Conservation (phyloP, 2,113 vertebrate species). For the Dendrocopos noguchii region DNA sequence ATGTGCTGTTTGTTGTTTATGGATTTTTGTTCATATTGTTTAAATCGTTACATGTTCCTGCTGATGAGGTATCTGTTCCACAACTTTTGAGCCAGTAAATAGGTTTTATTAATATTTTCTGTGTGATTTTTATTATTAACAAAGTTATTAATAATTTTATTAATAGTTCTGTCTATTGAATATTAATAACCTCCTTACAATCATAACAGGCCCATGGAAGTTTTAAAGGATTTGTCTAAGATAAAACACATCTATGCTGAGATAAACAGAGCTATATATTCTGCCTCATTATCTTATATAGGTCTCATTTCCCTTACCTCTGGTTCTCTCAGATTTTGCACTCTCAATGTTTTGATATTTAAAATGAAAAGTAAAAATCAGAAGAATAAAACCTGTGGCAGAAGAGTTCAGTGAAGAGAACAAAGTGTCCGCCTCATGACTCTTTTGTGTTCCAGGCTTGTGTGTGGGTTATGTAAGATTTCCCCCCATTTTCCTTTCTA, state of each 20-base stretch:
- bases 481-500: not conserved
- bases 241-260: not conserved
- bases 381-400: not conserved
- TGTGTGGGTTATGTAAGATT: not conserved
- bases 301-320: not conserved
- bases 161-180: no score
- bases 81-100: no score
- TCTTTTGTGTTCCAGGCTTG: not conserved
- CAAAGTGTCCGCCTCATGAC: not conserved
- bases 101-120: no score
- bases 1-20: no score
- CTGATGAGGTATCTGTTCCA: no score
- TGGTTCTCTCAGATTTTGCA: not conserved
- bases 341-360: not conserved
- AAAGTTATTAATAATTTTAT: no score
- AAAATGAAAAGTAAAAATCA: not conserved
- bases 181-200: no score
- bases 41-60: no score
- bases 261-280: not conserved
- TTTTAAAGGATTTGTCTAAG: not conserved
- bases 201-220: not conserved
- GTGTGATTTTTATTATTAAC: no score
- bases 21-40: no score
- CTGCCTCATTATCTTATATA: not conserved
- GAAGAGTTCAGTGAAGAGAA: not conserved